Conservation (phyloP, 2,113 vertebrate species). For the Poeciliopsis prolifica region DNA sequence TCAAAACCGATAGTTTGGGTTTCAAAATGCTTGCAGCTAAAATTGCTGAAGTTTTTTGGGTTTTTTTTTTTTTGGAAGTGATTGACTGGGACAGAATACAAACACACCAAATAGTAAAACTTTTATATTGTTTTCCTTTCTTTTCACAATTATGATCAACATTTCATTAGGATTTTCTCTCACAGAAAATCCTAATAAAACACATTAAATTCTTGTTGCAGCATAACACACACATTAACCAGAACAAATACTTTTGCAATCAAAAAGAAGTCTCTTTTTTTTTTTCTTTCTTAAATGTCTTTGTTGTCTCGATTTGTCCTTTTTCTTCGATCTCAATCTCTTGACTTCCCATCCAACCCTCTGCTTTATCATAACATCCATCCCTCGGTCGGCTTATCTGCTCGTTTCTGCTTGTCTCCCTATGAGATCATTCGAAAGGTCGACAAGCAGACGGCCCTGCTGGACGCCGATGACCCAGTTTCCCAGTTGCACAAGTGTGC, state of each 20-base stretch:
- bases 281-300: background rate
- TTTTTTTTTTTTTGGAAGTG: too few relatives aligned
- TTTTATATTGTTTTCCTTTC: background rate
- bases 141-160: background rate
- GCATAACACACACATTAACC: too few relatives aligned
- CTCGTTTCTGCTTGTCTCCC: background rate
- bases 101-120: background rate
- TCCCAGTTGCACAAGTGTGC: slow-evolving; percentile 99
- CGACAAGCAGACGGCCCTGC: slow-evolving; percentile 96
- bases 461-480: slow-evolving; percentile 98
- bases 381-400: background rate
- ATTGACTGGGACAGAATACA: too few relatives aligned
- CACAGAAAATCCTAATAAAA: background rate
- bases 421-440: slow-evolving; percentile 97
- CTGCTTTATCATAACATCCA: too few relatives aligned
- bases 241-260: too few relatives aligned
- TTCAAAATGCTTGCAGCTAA: too few relatives aligned
- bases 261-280: too few relatives aligned
- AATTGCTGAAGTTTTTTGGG: too few relatives aligned
- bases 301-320: background rate
- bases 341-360: background rate
- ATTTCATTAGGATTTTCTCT: background rate
- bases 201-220: too few relatives aligned
- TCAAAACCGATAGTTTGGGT: too few relatives aligned
- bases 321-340: background rate